These are phyloP conservation scores for Drosophila ficusphila DNA, from an alignment of 1,140 invertebrate species.

Conservation along the genomic window DNA sequence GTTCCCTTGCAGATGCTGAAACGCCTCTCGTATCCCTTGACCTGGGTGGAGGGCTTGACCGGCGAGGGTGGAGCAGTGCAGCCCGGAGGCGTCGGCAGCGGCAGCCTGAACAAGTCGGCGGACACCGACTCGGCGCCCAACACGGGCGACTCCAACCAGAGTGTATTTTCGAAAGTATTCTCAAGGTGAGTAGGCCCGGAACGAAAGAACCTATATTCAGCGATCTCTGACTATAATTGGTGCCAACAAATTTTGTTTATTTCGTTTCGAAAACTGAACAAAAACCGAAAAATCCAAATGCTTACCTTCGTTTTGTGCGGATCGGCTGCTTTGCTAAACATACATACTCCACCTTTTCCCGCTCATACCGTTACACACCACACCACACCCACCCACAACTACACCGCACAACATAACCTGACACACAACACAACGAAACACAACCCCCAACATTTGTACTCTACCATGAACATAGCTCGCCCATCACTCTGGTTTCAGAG, in stretches of 20 bases:
- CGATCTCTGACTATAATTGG: slow-evolving; percentile 62
- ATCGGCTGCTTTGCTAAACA: slow-evolving; percentile 79
- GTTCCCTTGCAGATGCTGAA: slow-evolving; percentile 90
- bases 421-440: slow-evolving; percentile 2
- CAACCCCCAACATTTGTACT: slow-evolving; percentile 3
- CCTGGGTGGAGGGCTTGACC: slow-evolving; percentile 95
- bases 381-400: slow-evolving; percentile 3
- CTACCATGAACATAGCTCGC: slow-evolving; percentile 88
- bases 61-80: slow-evolving; percentile 86
- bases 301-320: slow-evolving; percentile 79
- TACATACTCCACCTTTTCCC: slow-evolving; percentile 30
- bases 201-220: neutral
- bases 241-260: slow-evolving; percentile 69
- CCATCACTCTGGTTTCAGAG: slow-evolving; percentile 94
- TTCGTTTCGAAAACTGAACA: slow-evolving; percentile 48
- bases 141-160: slow-evolving; percentile 85
- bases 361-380: slow-evolving; percentile 6
- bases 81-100: slow-evolving; percentile 63
- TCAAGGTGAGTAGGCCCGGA: slow-evolving; percentile 88
- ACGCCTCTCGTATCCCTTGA: slow-evolving; percentile 94
- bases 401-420: slow-evolving; percentile 41
- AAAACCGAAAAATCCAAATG: slow-evolving; percentile 50
- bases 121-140: slow-evolving; percentile 83
- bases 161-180: slow-evolving; percentile 94
- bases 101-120: slow-evolving; percentile 74